Percentiles rank a stretch among this genome's conserved stretches.
Evolutionary conservation across 2,888 invertebrate genomes (phyloP).

Genomic region (Ormyrus thymus): DNA sequence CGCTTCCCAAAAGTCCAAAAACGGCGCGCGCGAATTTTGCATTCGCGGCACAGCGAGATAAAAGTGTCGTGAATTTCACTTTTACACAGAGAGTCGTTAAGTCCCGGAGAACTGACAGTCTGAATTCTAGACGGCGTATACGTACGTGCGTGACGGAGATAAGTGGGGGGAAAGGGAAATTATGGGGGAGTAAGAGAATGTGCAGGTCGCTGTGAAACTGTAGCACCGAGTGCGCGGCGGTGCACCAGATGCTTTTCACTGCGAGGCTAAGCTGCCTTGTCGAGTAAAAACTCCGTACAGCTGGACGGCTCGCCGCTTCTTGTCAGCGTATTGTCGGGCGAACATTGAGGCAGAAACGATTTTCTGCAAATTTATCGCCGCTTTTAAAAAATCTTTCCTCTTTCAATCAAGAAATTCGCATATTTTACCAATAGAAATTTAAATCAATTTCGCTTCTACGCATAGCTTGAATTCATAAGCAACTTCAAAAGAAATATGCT

Average conservation of each 20-base stretch:
- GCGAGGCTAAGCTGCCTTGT: too few species aligned
- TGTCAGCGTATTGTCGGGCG: too few species aligned
- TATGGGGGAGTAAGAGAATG: conserved; percentile 34
- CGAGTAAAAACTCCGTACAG: background rate
- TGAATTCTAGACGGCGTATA: background rate
- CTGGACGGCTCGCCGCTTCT: background rate
- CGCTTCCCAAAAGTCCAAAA: too few species aligned
- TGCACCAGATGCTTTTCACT: conserved; percentile 25
- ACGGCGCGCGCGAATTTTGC: background rate
- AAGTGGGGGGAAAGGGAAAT: conserved; percentile 21
- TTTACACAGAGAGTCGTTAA: conserved; percentile 14
- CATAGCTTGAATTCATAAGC: too few species aligned
- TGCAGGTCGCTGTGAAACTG: background rate
- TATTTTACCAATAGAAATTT: too few species aligned
- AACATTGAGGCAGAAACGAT: too few species aligned
- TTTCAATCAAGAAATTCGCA: too few species aligned
- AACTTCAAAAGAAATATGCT: too few species aligned
- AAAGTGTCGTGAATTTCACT: conserved; percentile 26
- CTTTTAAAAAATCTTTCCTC: too few species aligned
- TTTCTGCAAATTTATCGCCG: too few species aligned
- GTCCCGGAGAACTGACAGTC: background rate
- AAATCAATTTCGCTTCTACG: too few species aligned
- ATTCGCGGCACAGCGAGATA: conserved; percentile 12
- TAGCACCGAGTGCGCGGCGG: background rate
- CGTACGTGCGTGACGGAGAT: background rate